A percentile compares a stretch with the other conserved stretches of the same genome.
Evolutionary conservation across 2,113 vertebrate species (phyloP).

Genomic region (Grus americana): DNA sequence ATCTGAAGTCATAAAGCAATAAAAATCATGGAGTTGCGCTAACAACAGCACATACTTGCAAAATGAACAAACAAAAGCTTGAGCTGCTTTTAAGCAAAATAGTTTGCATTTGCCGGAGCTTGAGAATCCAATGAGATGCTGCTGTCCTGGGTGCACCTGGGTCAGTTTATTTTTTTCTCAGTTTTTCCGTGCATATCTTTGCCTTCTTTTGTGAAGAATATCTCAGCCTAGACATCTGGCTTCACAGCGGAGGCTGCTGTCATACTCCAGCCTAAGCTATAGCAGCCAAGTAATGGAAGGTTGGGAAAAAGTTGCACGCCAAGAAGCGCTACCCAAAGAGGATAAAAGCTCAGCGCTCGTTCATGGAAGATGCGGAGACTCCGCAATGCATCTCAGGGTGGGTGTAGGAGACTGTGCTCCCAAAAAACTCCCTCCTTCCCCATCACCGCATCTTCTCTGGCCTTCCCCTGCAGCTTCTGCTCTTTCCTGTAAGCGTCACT

Average conservation of each 20-base stretch:
- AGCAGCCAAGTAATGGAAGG: no score
- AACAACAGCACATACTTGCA: neutral
- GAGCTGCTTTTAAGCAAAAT: neutral
- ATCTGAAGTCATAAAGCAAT: neutral
- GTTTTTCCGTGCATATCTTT: neutral
- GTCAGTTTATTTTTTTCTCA: neutral
- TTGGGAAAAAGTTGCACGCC: rapidly evolving
- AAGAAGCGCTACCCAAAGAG: neutral
- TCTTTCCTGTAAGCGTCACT: neutral
- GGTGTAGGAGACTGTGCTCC: neutral
- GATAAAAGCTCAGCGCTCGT: neutral
- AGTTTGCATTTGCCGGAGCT: neutral
- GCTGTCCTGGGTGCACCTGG: neutral
- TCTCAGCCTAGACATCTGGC: neutral
- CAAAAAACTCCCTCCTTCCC: neutral
- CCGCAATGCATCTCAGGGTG: neutral
- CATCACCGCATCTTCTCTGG: neutral
- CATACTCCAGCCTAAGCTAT: neutral
- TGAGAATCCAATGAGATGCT: neutral
- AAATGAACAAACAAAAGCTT: neutral
- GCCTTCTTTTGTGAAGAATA: neutral
- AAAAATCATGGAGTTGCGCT: neutral
- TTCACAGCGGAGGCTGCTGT: neutral
- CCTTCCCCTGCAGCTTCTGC: neutral
- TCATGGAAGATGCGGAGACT: neutral